phyloP scores from a whole-genome alignment of 2,113 vertebrate species.

The Periophthalmodon schlosseri region DNA sequence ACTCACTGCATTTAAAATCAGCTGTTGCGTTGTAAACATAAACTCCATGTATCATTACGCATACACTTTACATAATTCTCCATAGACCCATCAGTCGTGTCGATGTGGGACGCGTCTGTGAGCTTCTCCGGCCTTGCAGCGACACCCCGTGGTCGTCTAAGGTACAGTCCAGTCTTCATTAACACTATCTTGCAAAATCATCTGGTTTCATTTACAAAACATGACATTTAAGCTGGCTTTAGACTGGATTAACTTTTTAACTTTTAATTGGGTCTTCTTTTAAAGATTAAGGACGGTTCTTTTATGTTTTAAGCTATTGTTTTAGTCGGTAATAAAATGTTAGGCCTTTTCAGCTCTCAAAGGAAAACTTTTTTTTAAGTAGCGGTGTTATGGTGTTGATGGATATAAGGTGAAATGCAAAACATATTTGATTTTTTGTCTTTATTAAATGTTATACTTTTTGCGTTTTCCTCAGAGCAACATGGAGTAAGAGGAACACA shows the following conservation, averaged over 20 bases:
- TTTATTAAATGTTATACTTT: background rate
- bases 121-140: conserved; percentile 66
- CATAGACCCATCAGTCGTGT: background rate
- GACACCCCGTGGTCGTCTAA: conserved; percentile 65
- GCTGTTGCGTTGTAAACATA: conserved; percentile 3
- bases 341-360: background rate
- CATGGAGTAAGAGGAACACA: too few species aligned
- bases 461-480: background rate
- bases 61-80: conserved; percentile 19
- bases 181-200: background rate
- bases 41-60: conserved; percentile 1
- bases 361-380: background rate
- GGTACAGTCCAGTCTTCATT: background rate
- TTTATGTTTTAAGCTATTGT: background rate
- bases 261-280: background rate
- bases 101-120: background rate
- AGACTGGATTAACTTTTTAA: background rate
- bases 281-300: background rate
- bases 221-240: background rate
- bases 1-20: conserved; percentile 1
- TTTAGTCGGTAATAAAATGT: background rate
- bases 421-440: background rate
- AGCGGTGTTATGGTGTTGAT: background rate
- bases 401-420: too few species aligned
- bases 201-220: background rate